These are phyloP conservation scores for Cephonodes hylas DNA, from an alignment of 2,888 invertebrate genomes.

Conservation along the genomic window DNA sequence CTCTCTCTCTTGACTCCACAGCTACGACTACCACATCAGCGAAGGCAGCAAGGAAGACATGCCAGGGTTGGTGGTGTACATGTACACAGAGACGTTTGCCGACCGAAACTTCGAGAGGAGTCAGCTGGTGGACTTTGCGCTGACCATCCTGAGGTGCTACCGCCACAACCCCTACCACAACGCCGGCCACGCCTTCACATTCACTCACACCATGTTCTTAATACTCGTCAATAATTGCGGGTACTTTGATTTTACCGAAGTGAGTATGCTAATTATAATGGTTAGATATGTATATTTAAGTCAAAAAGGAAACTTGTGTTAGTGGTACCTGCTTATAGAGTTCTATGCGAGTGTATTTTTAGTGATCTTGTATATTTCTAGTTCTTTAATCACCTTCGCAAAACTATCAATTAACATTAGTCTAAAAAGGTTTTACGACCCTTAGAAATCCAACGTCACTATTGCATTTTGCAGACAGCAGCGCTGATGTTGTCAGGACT, in stretches of 20 bases:
- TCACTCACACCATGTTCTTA: slow-evolving; percentile 82
- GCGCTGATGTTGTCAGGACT: slow-evolving; percentile 80
- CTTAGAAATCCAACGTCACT: background rate
- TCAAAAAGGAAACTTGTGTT: background rate
- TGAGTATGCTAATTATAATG: slow-evolving; percentile 32
- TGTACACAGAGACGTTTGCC: slow-evolving; percentile 75
- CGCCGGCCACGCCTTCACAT: slow-evolving; percentile 83
- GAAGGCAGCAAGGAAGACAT: slow-evolving; percentile 72
- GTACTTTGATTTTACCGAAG: slow-evolving; percentile 74
- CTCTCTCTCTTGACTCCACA: slow-evolving; percentile 43
- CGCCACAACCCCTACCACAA: slow-evolving; percentile 82
- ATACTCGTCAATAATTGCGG: slow-evolving; percentile 73
- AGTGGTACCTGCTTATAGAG: background rate
- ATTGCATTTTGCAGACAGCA: slow-evolving; percentile 54
- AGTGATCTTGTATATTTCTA: too few species aligned
- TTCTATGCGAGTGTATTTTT: too few species aligned
- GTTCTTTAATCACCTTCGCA: too few species aligned
- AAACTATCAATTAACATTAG: too few species aligned
- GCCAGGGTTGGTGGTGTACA: slow-evolving; percentile 75
- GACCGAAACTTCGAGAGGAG: slow-evolving; percentile 57
- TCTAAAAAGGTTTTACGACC: too few species aligned
- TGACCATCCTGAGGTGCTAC: slow-evolving; percentile 73
- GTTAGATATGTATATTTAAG: background rate
- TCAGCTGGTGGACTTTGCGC: slow-evolving; percentile 68
- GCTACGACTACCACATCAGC: slow-evolving; percentile 80